phyloP scores from a whole-genome alignment of 2,113 vertebrate species.

The Pantherophis guttatus region DNA sequence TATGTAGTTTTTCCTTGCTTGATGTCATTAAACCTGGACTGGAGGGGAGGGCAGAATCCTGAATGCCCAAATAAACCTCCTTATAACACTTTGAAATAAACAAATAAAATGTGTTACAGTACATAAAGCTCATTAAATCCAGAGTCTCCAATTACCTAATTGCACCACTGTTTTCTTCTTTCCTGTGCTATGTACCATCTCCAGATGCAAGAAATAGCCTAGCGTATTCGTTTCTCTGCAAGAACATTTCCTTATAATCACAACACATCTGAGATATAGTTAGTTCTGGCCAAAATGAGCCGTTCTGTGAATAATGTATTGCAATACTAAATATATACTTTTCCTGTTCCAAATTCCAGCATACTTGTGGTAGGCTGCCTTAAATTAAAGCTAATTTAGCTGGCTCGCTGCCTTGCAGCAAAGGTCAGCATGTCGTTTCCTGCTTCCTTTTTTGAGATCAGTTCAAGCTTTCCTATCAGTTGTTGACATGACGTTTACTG shows the following conservation, averaged over 20 bases:
- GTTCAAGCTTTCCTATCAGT: constrained; percentile 54
- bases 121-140: neutral
- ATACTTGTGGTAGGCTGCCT: constrained; percentile 16
- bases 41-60: neutral
- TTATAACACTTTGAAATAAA: neutral
- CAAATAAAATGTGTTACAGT: neutral
- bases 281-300: constrained; percentile 17
- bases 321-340: constrained; percentile 13
- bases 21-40: neutral
- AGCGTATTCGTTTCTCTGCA: neutral
- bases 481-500: constrained; percentile 53
- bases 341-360: neutral
- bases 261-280: neutral
- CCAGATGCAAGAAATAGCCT: neutral
- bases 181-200: neutral
- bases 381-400: constrained; percentile 18
- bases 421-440: constrained; percentile 44
- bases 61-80: neutral
- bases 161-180: neutral
- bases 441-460: constrained; percentile 50
- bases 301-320: constrained; percentile 28
- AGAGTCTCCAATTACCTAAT: neutral
- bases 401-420: constrained; percentile 32
- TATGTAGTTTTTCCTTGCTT: neutral
- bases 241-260: constrained; percentile 7